Conservation (phyloP, 2,888 invertebrate species). For the Scaptodrosophila latifasciaeformis region DNA sequence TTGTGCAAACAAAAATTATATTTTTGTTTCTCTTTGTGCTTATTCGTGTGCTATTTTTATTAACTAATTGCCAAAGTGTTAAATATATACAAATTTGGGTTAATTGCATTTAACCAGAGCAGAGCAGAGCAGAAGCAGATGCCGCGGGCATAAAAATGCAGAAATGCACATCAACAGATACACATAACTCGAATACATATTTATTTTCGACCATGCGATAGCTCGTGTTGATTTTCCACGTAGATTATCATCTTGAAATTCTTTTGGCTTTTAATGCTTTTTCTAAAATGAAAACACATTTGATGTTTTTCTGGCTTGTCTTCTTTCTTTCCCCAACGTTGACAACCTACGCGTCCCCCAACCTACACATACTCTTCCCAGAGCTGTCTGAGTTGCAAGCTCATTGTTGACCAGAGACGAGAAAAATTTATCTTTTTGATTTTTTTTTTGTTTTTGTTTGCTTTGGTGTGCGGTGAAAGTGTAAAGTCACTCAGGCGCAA, state of each 20-base stretch:
- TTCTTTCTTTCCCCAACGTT: constrained; percentile 48
- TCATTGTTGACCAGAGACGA: constrained; percentile 59
- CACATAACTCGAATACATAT: no score
- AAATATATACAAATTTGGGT: constrained; percentile 61
- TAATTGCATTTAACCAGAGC: constrained; percentile 49
- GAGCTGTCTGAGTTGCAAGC: constrained; percentile 13
- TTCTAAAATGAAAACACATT: constrained; percentile 44
- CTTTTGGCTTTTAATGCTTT: constrained; percentile 61
- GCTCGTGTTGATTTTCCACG: constrained; percentile 24
- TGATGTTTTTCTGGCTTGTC: constrained; percentile 36
- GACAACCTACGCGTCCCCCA: constrained; percentile 35
- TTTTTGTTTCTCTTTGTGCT: constrained; percentile 12
- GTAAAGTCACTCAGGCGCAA: constrained; percentile 66
- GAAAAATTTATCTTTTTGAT: no score
- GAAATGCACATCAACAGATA: not conserved
- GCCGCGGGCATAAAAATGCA: not conserved
- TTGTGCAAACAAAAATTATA: constrained; percentile 5
- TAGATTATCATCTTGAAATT: constrained; percentile 55
- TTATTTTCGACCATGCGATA: not conserved
- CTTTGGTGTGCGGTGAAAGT: constrained; percentile 49
- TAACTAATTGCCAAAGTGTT: constrained; percentile 47
- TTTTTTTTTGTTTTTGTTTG: constrained; percentile 25
- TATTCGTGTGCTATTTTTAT: constrained; percentile 36
- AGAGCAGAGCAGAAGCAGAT: constrained; percentile 30
- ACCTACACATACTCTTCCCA: not conserved